These are phyloP conservation scores for Silurus lanzhouensis DNA, from an alignment of 2,797 vertebrate species.

Conservation along the genomic window DNA sequence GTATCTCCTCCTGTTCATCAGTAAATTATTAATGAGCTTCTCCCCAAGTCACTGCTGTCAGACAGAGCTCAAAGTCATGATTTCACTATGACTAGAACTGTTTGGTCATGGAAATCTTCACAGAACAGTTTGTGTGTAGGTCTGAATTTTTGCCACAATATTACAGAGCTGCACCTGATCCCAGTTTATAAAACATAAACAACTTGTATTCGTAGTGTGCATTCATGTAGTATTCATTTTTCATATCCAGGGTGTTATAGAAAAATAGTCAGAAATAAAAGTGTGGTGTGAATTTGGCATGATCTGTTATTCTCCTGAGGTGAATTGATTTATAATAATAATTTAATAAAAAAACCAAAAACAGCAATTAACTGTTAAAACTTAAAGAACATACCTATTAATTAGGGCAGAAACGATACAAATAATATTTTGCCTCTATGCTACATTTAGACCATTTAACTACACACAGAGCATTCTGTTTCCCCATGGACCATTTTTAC, in stretches of 20 bases:
- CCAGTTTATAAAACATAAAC: neutral
- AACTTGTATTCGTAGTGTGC: neutral
- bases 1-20: slow-evolving; percentile 1
- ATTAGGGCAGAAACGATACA: too few relatives aligned
- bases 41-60: neutral
- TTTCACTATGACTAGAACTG: neutral
- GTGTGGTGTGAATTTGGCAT: neutral
- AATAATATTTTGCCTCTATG: too few relatives aligned
- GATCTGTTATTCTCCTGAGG: neutral
- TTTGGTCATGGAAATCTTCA: neutral
- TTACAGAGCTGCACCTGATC: neutral
- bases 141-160: neutral
- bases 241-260: neutral
- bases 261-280: neutral
- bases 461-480: too few relatives aligned
- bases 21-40: slow-evolving; percentile 26
- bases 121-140: neutral
- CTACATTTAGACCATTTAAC: too few relatives aligned
- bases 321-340: neutral
- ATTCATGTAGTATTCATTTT: neutral
- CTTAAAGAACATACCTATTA: too few relatives aligned
- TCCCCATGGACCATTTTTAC: too few relatives aligned
- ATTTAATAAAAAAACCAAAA: neutral
- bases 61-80: neutral
- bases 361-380: neutral